Base-by-base conservation (phyloP, 2,113 vertebrate genomes). In the Peromyscus polionotus region DNA sequence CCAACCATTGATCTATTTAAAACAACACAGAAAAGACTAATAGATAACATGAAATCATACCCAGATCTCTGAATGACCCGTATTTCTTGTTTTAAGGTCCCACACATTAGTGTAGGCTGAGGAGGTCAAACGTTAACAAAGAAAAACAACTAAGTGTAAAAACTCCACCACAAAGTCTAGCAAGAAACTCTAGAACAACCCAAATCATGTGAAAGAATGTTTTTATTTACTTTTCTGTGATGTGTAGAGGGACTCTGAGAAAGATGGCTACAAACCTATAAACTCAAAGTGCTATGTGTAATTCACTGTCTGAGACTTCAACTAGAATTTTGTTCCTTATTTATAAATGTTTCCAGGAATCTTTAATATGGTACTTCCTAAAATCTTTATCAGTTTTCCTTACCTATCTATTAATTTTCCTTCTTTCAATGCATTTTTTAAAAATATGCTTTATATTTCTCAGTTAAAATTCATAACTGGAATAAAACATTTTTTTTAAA, bases 211-310 rank as follows among this genome's bases (percentile, higher is more conserved):
- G 88, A 96, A 96, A 96, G 81, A 93, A 89, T 90, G 48, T 67
- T 97, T 97, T 42, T 91, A 89, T 95, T 96, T 95, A 90, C 48
- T 94, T 97, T 88, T 88, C 42, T 88, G 16, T 94, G 89, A 97
- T 84, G 97, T 92, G 97, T 96, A 96, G 94, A 97, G 33, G 39
- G 45, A 94, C 92, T 91, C 90, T 95, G 83, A 92, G 63, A 95
- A 97, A 96, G 80, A 92, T 90, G 59, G 63, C 61, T 94, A 91
- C 68, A 93, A 90, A 88, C 83, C 81, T 93, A 89, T 94, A 96
- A 95, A 95, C 86, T 93, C 79, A 97, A 97, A 96, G 89, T 92
- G 87, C 80, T 96, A 88, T 89, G 28, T 79, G 17, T 85, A 97
- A 96, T 91, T 95, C 83, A 96, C 80, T 86, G 92, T 90, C 84